Percentiles rank a stretch among this genome's conserved stretches.
Evolutionary conservation across 2,113 vertebrate species (phyloP).

Genomic region (Chionodraco myersi): DNA sequence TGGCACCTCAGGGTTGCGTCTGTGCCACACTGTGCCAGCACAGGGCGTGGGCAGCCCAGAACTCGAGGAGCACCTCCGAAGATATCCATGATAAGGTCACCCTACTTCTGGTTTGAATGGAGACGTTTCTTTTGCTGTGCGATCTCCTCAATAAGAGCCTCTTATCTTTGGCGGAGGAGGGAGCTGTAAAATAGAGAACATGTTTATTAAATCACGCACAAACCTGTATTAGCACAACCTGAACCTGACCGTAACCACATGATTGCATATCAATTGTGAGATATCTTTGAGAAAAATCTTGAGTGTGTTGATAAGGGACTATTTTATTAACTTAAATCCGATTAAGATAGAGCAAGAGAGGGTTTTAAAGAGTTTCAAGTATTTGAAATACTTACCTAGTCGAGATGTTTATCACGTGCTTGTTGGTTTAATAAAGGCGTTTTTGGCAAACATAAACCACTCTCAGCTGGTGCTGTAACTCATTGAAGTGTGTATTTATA

Average conservation of each 20-base stretch:
- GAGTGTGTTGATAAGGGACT: not conserved
- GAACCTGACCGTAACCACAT: not conserved
- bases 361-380: not conserved
- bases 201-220: too few relatives aligned
- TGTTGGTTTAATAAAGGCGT: constrained; percentile 5
- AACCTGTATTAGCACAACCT: too few relatives aligned
- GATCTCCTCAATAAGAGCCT: not conserved
- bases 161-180: constrained; percentile 18
- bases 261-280: not conserved
- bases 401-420: constrained; percentile 1
- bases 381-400: not conserved
- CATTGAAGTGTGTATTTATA: constrained; percentile 80
- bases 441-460: constrained; percentile 31
- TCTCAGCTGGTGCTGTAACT: constrained; percentile 81
- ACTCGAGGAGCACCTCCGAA: constrained; percentile 91
- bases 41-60: constrained; percentile 90
- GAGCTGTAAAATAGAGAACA: constrained; percentile 39
- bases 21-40: constrained; percentile 84
- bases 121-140: not conserved
- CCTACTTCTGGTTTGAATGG: not conserved
- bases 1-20: constrained; percentile 89
- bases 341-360: not conserved
- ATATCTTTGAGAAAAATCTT: not conserved
- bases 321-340: not conserved
- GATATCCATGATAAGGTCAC: constrained; percentile 84